Conservation (phyloP, 2,888 invertebrate genomes). For the Ganaspis brasiliensis region DNA sequence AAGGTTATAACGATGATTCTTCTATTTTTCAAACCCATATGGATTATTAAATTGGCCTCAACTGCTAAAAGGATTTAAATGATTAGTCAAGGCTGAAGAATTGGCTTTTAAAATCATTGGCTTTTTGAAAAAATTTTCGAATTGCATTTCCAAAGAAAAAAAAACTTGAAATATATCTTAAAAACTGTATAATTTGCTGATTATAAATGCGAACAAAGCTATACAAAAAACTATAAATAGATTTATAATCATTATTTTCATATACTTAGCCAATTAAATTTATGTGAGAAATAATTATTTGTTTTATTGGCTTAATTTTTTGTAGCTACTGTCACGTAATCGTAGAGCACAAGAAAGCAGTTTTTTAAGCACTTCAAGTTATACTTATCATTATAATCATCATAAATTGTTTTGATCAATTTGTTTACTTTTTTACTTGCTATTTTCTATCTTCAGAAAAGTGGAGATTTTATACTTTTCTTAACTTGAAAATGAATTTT, state of each 20-base stretch:
- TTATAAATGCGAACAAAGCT: too few relatives aligned
- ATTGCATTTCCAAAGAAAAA: background rate
- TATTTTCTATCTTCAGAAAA: too few relatives aligned
- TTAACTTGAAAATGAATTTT: too few relatives aligned
- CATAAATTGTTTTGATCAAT: too few relatives aligned
- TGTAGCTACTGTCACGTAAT: too few relatives aligned
- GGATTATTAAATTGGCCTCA: background rate
- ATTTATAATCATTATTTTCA: background rate
- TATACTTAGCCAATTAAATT: background rate
- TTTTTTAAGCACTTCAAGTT: background rate
- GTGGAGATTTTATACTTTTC: too few relatives aligned
- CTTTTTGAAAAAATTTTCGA: background rate
- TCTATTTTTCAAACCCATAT: background rate
- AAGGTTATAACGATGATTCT: constrained; percentile 26
- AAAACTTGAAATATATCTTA: background rate
- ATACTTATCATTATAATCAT: background rate
- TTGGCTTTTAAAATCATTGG: background rate
- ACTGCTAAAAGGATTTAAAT: background rate
- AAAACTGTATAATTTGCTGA: background rate
- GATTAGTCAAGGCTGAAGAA: background rate
- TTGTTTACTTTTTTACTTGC: too few relatives aligned
- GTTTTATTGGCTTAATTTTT: background rate
- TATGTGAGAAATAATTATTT: background rate
- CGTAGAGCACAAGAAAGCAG: background rate
- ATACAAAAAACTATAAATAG: background rate